Conservation (phyloP, 2,888 invertebrate species). For the Mylabris sibirica region DNA sequence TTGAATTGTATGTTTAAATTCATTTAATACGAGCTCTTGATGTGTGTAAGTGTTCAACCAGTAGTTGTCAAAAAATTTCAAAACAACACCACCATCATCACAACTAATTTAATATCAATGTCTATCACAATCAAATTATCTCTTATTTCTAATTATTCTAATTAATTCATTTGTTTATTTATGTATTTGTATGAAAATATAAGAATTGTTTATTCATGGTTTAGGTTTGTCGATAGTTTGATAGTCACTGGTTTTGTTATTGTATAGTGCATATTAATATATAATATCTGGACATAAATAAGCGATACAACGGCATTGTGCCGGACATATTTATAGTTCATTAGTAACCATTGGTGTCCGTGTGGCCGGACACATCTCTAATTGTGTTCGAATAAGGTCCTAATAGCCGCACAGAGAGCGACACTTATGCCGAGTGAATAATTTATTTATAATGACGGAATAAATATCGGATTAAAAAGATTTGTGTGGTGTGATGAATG, state of each 20-base stretch:
- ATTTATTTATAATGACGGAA: conserved; percentile 62
- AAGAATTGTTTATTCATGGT: background rate
- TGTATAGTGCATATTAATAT: conserved; percentile 56
- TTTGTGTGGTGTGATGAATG: conserved; percentile 62
- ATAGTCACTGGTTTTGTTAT: conserved; percentile 25
- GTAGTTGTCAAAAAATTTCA: conserved; percentile 36
- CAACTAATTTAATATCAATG: background rate
- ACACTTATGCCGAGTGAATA: conserved; percentile 58
- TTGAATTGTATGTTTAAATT: conserved; percentile 51
- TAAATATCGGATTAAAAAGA: conserved; percentile 62
- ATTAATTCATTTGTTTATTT: background rate
- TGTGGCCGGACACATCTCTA: conserved; percentile 61
- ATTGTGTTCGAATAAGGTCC: conserved; percentile 61
- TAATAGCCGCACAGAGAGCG: conserved; percentile 59
- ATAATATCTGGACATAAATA: conserved; percentile 60
- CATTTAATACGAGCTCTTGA: conserved; percentile 47
- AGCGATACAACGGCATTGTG: conserved; percentile 60
- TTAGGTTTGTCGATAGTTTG: conserved; percentile 22
- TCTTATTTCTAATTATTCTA: background rate
- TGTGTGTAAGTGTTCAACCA: conserved; percentile 44
- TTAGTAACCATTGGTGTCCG: conserved; percentile 59
- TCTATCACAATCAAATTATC: background rate
- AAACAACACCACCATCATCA: background rate
- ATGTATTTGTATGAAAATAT: background rate
- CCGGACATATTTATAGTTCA: conserved; percentile 61